Evolutionary conservation across 2,888 invertebrate species (phyloP).

Genomic region (Synergus japonicus): DNA sequence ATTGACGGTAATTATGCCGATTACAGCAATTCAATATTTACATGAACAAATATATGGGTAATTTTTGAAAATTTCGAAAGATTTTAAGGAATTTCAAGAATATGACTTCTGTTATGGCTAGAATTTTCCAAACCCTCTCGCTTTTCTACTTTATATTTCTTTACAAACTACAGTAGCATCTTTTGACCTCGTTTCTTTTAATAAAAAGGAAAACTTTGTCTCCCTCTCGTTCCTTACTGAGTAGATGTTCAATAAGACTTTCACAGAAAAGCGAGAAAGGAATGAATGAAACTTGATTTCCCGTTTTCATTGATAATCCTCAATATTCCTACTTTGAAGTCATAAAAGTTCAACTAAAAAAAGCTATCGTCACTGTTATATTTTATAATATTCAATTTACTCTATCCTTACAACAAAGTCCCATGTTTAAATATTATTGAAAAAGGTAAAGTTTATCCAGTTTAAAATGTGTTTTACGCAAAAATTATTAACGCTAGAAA

Average conservation of each 20-base stretch:
- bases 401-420: too few relatives aligned
- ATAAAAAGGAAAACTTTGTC: slow-evolving; percentile 8
- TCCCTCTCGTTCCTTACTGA: neutral
- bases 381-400: too few relatives aligned
- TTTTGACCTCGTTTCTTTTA: slow-evolving; percentile 13
- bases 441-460: neutral
- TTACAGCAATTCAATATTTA: too few relatives aligned
- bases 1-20: neutral
- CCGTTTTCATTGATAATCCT: slow-evolving; percentile 13
- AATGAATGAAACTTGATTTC: slow-evolving; percentile 25
- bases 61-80: too few relatives aligned
- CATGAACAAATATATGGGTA: too few relatives aligned
- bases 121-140: neutral
- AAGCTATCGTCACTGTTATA: slow-evolving; percentile 31
- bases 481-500: neutral
- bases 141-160: neutral
- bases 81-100: too few relatives aligned
- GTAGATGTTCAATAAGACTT: slow-evolving; percentile 14
- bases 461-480: neutral
- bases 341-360: neutral
- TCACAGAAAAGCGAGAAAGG: neutral
- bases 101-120: neutral
- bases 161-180: neutral
- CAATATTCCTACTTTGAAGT: slow-evolving; percentile 39
- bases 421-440: too few relatives aligned